Percentiles rank a stretch among this genome's conserved stretches.
Conservation (phyloP, 2,888 invertebrate genomes). For the Idaea straminata region DNA sequence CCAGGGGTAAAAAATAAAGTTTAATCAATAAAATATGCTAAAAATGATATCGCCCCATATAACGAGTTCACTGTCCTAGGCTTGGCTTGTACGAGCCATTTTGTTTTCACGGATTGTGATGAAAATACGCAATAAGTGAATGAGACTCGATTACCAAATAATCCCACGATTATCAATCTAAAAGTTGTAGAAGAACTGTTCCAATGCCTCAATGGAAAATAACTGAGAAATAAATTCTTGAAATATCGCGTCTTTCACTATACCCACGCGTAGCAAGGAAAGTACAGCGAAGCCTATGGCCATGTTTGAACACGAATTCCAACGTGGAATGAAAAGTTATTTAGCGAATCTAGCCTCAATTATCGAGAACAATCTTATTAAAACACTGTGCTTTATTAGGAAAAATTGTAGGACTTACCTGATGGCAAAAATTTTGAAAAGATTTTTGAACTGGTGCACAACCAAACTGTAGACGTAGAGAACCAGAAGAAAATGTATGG, state of each 20-base stretch:
- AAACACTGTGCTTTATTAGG: constrained; percentile 55
- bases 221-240: constrained; percentile 77
- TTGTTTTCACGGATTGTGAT: constrained; percentile 78
- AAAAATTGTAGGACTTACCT: constrained; percentile 74
- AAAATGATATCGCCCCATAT: constrained; percentile 70
- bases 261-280: constrained; percentile 78
- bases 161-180: constrained; percentile 65
- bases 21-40: constrained; percentile 39
- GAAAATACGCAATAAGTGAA: constrained; percentile 76
- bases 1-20: constrained; percentile 28
- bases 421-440: constrained; percentile 80
- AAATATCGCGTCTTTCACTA: constrained; percentile 72
- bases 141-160: constrained; percentile 71
- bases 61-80: constrained; percentile 78
- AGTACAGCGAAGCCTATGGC: constrained; percentile 76
- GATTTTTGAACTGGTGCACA: constrained; percentile 79
- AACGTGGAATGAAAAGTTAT: constrained; percentile 73
- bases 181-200: constrained; percentile 76
- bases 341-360: constrained; percentile 51
- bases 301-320: constrained; percentile 79
- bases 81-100: constrained; percentile 79
- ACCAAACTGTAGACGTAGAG: constrained; percentile 80
- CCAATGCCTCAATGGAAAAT: constrained; percentile 68
- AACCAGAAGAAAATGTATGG: constrained; percentile 81
- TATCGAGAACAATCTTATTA: constrained; percentile 54